Base-by-base conservation (phyloP, 2,113 vertebrate genomes). In the Cololabis saira region DNA sequence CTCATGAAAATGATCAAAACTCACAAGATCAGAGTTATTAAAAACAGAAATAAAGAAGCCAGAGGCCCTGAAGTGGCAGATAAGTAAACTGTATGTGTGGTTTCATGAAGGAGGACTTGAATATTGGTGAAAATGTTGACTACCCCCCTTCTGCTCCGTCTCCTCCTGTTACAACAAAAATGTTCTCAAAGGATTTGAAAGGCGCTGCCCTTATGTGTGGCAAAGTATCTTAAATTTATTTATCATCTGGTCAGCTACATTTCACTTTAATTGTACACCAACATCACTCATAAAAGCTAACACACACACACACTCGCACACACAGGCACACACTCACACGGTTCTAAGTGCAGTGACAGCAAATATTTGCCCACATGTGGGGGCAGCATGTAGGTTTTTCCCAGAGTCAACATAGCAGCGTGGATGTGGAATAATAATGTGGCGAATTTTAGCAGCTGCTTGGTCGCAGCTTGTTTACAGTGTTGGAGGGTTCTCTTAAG, bases 341-440 rank as follows among this genome's bases (percentile, higher is more conserved):
- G 67, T 84, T 88, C 56, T 55, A 22, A 77, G 48, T 33, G 55
- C 56, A 73, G 67, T 84, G 81, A 83, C 81, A 74, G 78, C 84
- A 87, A 91, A 90, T 90, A 89, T 91, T 90, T 91, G 86, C 53
- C 80, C 75, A 62, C 75, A 72, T 83, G 85, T 86, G 87, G 77
- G 81, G 86, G 86, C 82, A 86, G 71, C 84, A 82, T 87, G 89
- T 91, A 79, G 76, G 45, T 73, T 78, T 80, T 76, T 43, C 76
- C 82, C 78, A 80, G 79, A 79, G 81, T 82, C 86, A 91, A 91
- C 88, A 89, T 70, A 52, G 42, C 80, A 54, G 71, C 79, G 81
- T 85, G 84, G 75, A 86, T 89, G 78, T 89, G 80, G 87, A 90
- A 91, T 92, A 89, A 88, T 90, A 89, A 90, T 90, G 85, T 84